Conservation (phyloP, 1,140 invertebrate genomes). For the Saccostrea glomerata region DNA sequence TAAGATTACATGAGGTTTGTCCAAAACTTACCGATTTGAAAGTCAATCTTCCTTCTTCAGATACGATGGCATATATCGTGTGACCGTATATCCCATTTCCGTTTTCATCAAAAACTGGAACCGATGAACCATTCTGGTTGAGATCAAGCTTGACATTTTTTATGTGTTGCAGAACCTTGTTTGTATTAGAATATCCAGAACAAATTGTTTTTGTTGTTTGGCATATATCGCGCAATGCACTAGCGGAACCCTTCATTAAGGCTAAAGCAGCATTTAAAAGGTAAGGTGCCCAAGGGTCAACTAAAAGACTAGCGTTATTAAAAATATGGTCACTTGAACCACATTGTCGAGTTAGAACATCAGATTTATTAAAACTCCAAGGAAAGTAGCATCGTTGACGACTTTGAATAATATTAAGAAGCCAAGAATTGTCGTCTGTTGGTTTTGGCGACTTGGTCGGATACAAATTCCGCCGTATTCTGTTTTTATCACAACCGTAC, state of each 20-base stretch:
- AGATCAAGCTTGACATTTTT: conserved; percentile 19
- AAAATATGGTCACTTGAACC: not conserved
- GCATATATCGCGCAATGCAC: conserved; percentile 30
- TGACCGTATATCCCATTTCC: conserved; percentile 26
- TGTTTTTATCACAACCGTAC: not conserved
- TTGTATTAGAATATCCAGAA: not conserved
- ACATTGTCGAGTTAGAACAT: not conserved
- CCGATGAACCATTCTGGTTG: not conserved
- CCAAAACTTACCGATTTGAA: not conserved
- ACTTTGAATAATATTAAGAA: conserved; percentile 6
- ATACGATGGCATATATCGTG: conserved; percentile 15
- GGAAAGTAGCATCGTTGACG: conserved; percentile 42
- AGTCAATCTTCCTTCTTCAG: not conserved
- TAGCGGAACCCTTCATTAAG: conserved; percentile 18
- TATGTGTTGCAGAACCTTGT: conserved; percentile 1
- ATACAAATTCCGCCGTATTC: not conserved
- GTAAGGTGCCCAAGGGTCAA: conserved; percentile 41
- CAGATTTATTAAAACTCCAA: conserved; percentile 45
- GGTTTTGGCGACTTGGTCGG: not conserved
- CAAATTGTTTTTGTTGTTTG: not conserved
- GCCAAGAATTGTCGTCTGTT: not conserved
- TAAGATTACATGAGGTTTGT: not conserved
- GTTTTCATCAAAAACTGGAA: conserved; percentile 41
- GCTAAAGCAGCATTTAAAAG: conserved; percentile 26
- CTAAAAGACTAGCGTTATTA: not conserved